These are phyloP conservation scores for Alethe diademata DNA, from an alignment of 2,113 vertebrate species.

Conservation along the genomic window DNA sequence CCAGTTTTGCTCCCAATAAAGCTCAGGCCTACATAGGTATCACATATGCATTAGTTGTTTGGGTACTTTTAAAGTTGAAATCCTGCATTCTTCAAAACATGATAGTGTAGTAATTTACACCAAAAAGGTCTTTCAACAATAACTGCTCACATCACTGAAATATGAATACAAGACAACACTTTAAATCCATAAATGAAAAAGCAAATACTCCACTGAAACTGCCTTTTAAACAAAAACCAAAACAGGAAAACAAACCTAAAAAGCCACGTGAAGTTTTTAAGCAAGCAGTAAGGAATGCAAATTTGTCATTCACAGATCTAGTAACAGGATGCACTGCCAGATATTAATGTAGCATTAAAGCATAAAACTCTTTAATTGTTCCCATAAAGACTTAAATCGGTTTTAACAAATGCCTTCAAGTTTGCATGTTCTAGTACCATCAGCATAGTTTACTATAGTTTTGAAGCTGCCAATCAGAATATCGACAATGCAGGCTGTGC, in stretches of 20 bases:
- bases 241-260: not conserved
- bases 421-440: not conserved
- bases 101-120: not conserved
- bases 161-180: not conserved
- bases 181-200: not conserved
- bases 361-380: not conserved
- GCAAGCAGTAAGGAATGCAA: not conserved
- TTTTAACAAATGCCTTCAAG: not conserved
- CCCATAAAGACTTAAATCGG: not conserved
- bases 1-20: not conserved
- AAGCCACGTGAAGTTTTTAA: not conserved
- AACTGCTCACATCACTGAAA: not conserved
- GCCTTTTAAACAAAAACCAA: not conserved
- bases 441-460: not conserved
- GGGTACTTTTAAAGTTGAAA: not conserved
- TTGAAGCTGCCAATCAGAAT: not conserved
- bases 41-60: not conserved
- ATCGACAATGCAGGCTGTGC: not conserved
- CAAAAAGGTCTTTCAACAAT: not conserved
- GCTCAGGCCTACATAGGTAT: rapidly evolving
- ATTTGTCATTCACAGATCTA: not conserved
- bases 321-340: not conserved
- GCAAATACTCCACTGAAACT: not conserved
- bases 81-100: not conserved
- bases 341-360: not conserved